phyloP scores from a whole-genome alignment of 2,888 invertebrate genomes.

The Eudasyphora cyanicolor region DNA sequence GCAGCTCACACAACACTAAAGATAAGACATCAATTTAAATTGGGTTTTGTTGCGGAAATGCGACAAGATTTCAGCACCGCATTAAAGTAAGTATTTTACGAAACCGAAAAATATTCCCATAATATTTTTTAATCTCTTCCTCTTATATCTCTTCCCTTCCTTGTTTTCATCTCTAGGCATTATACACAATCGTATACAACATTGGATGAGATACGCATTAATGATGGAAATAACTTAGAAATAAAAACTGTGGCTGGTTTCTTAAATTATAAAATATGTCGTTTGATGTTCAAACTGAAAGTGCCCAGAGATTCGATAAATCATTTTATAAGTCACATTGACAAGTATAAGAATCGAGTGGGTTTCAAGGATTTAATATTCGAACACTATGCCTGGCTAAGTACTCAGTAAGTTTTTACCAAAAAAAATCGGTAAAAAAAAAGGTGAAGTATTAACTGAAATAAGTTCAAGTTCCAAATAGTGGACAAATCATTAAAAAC shows the following conservation, averaged over 20 bases:
- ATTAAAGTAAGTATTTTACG: constrained; percentile 85
- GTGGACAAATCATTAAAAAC: too few relatives aligned
- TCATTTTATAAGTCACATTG: constrained; percentile 95
- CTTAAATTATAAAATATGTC: constrained; percentile 96
- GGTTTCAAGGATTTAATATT: constrained; percentile 93
- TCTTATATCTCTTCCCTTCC: too few relatives aligned
- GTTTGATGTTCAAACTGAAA: constrained; percentile 92
- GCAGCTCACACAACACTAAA: constrained; percentile 94
- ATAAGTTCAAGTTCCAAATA: too few relatives aligned
- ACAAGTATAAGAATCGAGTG: constrained; percentile 89
- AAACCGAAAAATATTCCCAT: neutral
- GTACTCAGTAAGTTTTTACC: constrained; percentile 88
- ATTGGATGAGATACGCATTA: constrained; percentile 91
- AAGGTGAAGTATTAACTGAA: too few relatives aligned
- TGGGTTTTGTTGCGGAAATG: constrained; percentile 96
- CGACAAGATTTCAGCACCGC: constrained; percentile 93
- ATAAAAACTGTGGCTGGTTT: constrained; percentile 96
- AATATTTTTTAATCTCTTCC: constrained; percentile 22
- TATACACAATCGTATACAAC: constrained; percentile 94
- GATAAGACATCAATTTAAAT: constrained; percentile 97
- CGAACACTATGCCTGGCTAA: constrained; percentile 97
- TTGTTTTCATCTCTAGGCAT: constrained; percentile 82
- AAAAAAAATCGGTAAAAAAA: too few relatives aligned
- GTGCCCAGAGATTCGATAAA: constrained; percentile 96
- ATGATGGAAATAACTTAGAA: constrained; percentile 95